Conservation (phyloP, 2,113 vertebrate genomes). For the Ahaetulla prasina region DNA sequence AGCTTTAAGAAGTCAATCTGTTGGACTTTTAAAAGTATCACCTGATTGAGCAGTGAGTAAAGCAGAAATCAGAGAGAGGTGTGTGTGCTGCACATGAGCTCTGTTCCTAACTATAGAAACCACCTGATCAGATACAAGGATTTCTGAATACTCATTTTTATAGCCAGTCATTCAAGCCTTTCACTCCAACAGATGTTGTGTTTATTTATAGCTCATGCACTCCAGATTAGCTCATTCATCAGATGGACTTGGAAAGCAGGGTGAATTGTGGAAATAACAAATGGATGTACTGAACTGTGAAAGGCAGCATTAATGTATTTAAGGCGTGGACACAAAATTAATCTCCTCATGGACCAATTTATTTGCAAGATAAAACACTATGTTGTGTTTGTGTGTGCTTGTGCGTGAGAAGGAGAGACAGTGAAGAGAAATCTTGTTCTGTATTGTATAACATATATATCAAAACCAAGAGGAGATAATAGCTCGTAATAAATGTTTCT, state of each 20-base stretch:
- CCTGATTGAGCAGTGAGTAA: not conserved
- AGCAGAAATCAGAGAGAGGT: not conserved
- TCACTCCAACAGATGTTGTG: constrained; percentile 47
- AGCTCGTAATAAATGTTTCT: not conserved
- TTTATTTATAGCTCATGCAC: constrained; percentile 49
- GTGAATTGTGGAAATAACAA: constrained; percentile 5
- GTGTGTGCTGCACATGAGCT: not conserved
- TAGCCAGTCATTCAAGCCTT: constrained; percentile 32
- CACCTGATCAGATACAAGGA: constrained; percentile 14
- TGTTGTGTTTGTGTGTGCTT: not conserved
- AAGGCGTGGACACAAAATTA: not conserved
- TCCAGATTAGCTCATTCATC: constrained; percentile 50
- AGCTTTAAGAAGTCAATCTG: not conserved
- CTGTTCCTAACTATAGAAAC: not conserved
- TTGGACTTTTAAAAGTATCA: not conserved
- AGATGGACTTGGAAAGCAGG: constrained; percentile 35
- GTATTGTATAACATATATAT: not conserved
- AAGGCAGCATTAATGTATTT: not conserved
- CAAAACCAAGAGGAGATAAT: not conserved
- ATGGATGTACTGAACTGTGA: constrained; percentile 11
- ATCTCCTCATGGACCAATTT: not conserved
- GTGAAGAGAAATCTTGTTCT: not conserved
- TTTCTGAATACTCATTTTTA: constrained; percentile 49
- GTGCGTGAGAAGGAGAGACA: not conserved
- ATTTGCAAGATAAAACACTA: not conserved